These are phyloP conservation scores for Lathamus discolor DNA, from an alignment of 2,113 vertebrate genomes.

Conservation along the genomic window DNA sequence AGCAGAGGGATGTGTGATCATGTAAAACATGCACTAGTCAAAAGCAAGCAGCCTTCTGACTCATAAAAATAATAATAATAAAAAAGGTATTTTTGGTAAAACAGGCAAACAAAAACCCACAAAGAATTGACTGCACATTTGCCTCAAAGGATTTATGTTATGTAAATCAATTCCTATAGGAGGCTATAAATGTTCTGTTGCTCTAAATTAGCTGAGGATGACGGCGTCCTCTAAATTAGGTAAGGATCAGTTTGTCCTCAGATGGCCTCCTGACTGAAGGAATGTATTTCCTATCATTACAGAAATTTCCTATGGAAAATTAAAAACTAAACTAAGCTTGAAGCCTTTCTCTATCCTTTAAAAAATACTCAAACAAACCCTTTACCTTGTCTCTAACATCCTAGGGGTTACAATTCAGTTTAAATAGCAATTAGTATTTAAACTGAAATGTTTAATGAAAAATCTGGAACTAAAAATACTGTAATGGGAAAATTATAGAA, in stretches of 20 bases:
- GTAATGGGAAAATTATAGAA: not conserved
- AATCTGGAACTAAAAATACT: not conserved
- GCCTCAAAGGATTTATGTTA: not conserved
- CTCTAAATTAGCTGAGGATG: not conserved
- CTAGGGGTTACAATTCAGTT: not conserved
- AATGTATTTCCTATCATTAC: not conserved
- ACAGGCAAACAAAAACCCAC: not conserved
- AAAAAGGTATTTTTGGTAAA: not conserved
- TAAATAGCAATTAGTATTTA: not conserved
- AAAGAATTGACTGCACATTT: not conserved
- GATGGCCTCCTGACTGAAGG: not conserved
- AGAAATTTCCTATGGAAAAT: not conserved
- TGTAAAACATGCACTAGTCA: not conserved
- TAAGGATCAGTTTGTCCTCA: conserved; percentile 9
- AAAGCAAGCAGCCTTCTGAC: not conserved
- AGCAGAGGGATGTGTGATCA: not conserved
- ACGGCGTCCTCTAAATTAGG: not conserved
- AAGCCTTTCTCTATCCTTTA: not conserved
- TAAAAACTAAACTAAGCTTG: not conserved
- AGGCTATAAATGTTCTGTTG: not conserved
- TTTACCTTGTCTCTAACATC: not conserved
- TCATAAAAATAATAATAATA: not conserved
- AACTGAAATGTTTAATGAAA: not conserved
- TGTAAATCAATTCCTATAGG: not conserved
- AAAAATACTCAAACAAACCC: not conserved